A percentile compares a stretch with the other conserved stretches of the same genome.
Evolutionary conservation across 2,797 vertebrate genomes (phyloP).

Genomic region (Eulemur albifrons): DNA sequence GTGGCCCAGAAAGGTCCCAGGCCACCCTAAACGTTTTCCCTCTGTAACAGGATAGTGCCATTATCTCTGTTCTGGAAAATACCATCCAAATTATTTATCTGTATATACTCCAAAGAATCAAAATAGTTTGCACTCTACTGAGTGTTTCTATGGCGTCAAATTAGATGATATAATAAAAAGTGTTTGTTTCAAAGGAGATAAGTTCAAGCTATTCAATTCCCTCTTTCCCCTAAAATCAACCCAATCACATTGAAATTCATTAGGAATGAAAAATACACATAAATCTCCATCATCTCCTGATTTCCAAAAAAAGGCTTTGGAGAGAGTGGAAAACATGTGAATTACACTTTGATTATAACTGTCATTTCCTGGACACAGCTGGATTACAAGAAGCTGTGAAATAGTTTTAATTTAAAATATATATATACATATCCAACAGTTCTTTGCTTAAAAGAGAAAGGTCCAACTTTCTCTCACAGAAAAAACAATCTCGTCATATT

Average conservation of each 20-base stretch:
- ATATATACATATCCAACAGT: not conserved
- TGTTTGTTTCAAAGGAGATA: conserved; percentile 19
- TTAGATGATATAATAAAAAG: not conserved
- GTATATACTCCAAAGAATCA: not conserved
- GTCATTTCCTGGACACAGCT: not conserved
- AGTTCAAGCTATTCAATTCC: not conserved
- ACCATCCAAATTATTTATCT: not conserved
- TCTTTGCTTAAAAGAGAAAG: conserved; percentile 52
- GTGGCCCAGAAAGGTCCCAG: not conserved
- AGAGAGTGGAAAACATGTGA: not conserved
- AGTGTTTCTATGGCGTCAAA: not conserved
- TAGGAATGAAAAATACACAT: conserved; percentile 18
- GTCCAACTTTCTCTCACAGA: conserved; percentile 8
- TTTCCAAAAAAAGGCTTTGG: conserved; percentile 2
- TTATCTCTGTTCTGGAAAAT: not conserved
- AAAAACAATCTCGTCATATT: conserved; percentile 58
- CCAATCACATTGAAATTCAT: conserved; percentile 22
- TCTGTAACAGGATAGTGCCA: not conserved
- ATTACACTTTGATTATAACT: conserved; percentile 9
- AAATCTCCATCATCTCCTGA: not conserved
- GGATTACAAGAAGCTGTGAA: conserved; percentile 44
- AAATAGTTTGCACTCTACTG: not conserved
- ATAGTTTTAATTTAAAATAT: not conserved
- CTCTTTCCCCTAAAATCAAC: not conserved
- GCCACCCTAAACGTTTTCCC: not conserved